Evolutionary conservation across 1,140 invertebrate genomes (phyloP), one percentile per base, ranked within the genome.

Genomic region (Lethrus apterus): DNA sequence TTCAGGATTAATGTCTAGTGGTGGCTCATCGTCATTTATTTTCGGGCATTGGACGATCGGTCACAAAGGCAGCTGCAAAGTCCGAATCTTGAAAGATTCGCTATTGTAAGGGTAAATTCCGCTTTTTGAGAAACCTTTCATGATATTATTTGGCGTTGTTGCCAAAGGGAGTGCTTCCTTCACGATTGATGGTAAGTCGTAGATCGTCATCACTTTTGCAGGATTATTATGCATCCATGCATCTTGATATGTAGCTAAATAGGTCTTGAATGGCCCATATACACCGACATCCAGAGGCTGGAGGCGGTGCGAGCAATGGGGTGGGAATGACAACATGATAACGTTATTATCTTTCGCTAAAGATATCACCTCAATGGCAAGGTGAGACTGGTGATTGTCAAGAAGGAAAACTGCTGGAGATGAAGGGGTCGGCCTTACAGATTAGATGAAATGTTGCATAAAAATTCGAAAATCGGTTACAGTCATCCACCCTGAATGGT

Each of bases 71-170:
- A 24, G 40, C 15, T 13, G 4, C 19, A 29, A 26, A 42, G 9
- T 13, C 20, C 7, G 11, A 14, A 26, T 68, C 60, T 8, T 44
- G 52, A 49, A 69, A 70, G 44, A 57, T 56, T 64, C 53, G 29
- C 44, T 43, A 40, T 69, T 60, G 29, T 48, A 54, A 2, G 66
- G 64, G 50, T 52, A 64, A 54, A 70, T 66, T n/a, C 65, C 67
- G 50, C 48, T 55, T 46, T 58, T 62, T 49, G 44, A 51, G 45
- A 70, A 70, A 17, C 53, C 59, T 45, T 65, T 68, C 9, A 65
- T 55, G 26, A 66, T 63, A 36, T 60, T 68, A 11, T 51, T 51
- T 50, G 62, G 60, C 48, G 60, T 68, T 30, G 66, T 62, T 29
- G 64, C 60, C 41, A 62, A 49, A 41, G 33, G 8, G 10, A 44